Conservation (phyloP, 2,888 invertebrate species). For the Timema podura region DNA sequence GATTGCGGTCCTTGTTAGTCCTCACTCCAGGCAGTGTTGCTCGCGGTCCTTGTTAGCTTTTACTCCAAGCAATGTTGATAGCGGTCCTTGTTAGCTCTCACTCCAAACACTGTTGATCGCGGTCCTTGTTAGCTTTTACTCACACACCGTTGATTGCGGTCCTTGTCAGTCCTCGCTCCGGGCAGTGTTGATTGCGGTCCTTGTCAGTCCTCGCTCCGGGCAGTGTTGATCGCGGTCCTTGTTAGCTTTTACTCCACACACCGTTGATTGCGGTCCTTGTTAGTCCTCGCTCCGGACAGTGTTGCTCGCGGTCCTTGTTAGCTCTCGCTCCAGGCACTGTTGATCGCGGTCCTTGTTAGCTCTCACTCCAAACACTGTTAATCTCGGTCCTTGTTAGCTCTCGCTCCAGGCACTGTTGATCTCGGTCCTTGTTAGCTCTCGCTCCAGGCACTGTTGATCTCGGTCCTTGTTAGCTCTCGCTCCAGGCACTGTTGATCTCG, state of each 20-base stretch:
- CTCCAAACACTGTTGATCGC: background rate
- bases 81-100: background rate
- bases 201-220: slow-evolving; percentile 20
- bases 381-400: background rate
- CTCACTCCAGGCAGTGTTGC: background rate
- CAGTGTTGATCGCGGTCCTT: too few species aligned
- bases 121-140: slow-evolving; percentile 12
- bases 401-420: background rate
- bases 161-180: background rate
- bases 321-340: background rate
- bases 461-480: background rate
- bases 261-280: background rate
- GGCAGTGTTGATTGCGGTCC: background rate
- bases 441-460: slow-evolving; percentile 17
- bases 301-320: too few species aligned
- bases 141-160: background rate
- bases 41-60: slow-evolving; percentile 8
- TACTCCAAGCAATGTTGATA: slow-evolving; percentile 17
- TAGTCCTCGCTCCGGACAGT: slow-evolving; percentile 20
- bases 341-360: slow-evolving; percentile 1
- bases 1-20: too few species aligned
- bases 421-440: slow-evolving; percentile 11
- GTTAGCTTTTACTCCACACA: background rate
- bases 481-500: background rate
- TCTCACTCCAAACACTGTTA: slow-evolving; percentile 21